Conservation (phyloP, 2,113 vertebrate genomes). For the Phylloscopus trochiloides region DNA sequence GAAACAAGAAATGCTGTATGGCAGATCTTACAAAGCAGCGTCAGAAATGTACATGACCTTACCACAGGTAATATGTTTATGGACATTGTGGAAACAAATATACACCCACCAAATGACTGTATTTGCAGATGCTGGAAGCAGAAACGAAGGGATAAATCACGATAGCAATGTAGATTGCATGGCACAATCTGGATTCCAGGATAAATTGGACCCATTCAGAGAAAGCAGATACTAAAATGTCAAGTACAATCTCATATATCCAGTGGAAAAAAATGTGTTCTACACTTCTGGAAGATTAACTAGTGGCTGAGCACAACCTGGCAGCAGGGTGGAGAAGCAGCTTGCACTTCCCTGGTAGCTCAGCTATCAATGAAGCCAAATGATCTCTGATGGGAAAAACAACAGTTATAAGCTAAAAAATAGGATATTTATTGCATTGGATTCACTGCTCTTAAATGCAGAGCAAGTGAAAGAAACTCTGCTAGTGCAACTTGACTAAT, state of each 20-base stretch:
- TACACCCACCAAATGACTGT: neutral
- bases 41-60: neutral
- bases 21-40: neutral
- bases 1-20: neutral
- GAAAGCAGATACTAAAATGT: neutral
- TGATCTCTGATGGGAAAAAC: neutral
- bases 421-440: neutral
- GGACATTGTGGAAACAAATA: neutral
- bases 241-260: neutral
- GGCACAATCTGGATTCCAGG: neutral
- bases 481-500: neutral
- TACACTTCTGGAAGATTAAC: neutral
- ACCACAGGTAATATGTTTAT: neutral
- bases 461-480: neutral
- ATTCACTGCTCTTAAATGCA: neutral
- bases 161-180: accelerated
- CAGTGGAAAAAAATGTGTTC: neutral
- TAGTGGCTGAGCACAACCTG: neutral
- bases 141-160: neutral
- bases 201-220: neutral
- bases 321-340: neutral
- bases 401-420: neutral
- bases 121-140: neutral
- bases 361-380: neutral
- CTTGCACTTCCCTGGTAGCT: neutral